phyloP scores from a whole-genome alignment of 2,113 vertebrate species.

The Onychostruthus taczanowskii region DNA sequence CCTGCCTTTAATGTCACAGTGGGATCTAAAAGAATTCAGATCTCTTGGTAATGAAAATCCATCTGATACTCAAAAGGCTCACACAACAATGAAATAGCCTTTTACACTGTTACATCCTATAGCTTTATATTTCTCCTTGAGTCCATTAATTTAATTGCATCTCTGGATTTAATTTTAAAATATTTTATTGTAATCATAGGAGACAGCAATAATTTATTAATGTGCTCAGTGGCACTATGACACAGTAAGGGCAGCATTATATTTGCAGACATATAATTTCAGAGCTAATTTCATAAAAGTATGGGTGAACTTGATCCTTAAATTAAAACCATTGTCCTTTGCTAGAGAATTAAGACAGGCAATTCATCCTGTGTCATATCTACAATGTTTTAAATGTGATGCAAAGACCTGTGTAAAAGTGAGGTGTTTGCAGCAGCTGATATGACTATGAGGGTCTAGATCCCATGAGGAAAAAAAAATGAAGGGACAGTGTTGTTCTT shows the following conservation, averaged over 20 bases:
- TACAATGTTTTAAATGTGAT: slow-evolving; percentile 9
- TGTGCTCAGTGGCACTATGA: neutral
- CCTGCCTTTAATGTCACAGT: slow-evolving; percentile 2
- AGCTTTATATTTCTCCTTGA: slow-evolving; percentile 28
- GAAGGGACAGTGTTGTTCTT: neutral
- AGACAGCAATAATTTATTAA: slow-evolving; percentile 46
- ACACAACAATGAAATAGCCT: slow-evolving; percentile 1
- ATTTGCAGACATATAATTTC: slow-evolving; percentile 40
- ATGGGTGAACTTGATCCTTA: slow-evolving; percentile 25
- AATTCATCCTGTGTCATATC: neutral
- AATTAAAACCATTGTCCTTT: slow-evolving; percentile 30
- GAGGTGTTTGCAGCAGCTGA: neutral
- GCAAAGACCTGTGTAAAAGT: neutral
- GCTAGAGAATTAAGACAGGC: neutral
- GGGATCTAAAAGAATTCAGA: neutral
- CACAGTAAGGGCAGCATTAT: neutral
- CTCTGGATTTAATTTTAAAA: slow-evolving; percentile 30
- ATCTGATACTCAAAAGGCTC: neutral
- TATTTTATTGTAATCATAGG: slow-evolving; percentile 35
- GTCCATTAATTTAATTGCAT: slow-evolving; percentile 55
- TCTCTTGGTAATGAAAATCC: slow-evolving; percentile 24
- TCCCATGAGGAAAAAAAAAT: neutral
- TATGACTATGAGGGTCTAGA: neutral
- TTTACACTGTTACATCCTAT: neutral
- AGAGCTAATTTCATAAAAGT: slow-evolving; percentile 31